Evolutionary conservation across 2,113 vertebrate genomes (phyloP), one percentile per base, ranked within the genome.

Genomic region (Saccopteryx leptura): DNA sequence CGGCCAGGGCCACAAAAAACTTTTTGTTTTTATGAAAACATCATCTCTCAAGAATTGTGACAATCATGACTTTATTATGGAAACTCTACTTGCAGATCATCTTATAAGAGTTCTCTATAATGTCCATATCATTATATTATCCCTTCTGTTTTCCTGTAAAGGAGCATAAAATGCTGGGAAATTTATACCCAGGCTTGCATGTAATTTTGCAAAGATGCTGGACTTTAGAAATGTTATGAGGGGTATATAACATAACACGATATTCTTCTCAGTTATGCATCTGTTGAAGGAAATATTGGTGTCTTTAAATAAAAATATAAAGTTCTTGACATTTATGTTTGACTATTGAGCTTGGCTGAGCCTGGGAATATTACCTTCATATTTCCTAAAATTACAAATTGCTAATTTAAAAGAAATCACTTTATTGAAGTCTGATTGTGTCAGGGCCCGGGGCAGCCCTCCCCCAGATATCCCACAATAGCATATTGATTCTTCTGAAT

Each of bases 261-360:
- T 96, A 90, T 89, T 92, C 75, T 96, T 93, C 58, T 96, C 97
- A 94, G 74, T 97, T 98, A 94, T 83, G 81, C 58, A 94, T 91
- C 74, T 95, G 52, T 97, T 98, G 75, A 75, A 33, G 33, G 95
- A 97, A 95, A 97, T 97, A 96, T 71, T 82, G 89, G 71, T 56
- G 24, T 48, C 82, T 96, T 96, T 85, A 95, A 91, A 92, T 86
- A 90, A 39, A 98, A 94, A 96, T 95, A 97, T 39, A 24, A 97
- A 96, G 80, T 94, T 91, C 33, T 54, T 94, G 96, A 97, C 97
- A 96, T 98, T 97, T 93, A 96, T 80, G 95, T 92, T 97, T 97
- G 66, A 84, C 88, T 97, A 56, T 95, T 61, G 50, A 97, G 87
- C 84, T 80, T 94, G 83, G n/a, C 46, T 78, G 78, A 94, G 92